These are phyloP conservation scores for Drosophila melanica DNA, from an alignment of 1,140 invertebrate genomes.

Conservation along the genomic window DNA sequence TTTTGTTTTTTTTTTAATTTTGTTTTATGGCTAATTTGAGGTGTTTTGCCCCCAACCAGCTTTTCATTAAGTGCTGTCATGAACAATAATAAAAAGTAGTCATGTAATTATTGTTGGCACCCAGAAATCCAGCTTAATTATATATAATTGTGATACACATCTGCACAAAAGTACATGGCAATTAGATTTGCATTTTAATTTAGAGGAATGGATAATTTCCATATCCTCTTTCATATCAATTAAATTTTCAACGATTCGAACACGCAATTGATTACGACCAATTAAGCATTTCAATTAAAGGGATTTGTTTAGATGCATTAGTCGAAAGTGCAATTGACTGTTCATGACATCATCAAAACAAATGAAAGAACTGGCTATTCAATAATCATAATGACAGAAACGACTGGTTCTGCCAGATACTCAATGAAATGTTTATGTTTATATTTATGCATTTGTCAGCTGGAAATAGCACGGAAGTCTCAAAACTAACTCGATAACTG, in stretches of 20 bases:
- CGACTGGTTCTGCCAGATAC: background rate
- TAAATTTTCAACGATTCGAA: constrained; percentile 5
- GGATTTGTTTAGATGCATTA: constrained; percentile 33
- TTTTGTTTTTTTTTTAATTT: background rate
- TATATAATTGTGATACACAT: constrained; percentile 13
- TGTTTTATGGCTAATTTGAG: background rate
- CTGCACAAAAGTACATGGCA: constrained; percentile 18
- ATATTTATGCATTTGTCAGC: no score
- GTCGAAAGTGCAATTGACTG: constrained; percentile 20
- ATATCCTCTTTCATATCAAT: constrained; percentile 6
- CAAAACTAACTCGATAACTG: background rate
- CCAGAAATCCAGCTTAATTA: constrained; percentile 25
- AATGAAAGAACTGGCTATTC: background rate
- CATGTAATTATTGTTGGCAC: constrained; percentile 5
- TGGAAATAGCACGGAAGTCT: no score
- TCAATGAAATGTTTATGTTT: background rate
- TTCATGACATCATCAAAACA: constrained; percentile 17
- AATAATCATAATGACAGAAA: background rate
- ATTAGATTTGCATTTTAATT: constrained; percentile 16
- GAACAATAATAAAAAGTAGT: constrained; percentile 20
- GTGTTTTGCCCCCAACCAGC: background rate
- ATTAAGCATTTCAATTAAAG: constrained; percentile 58
- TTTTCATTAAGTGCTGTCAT: constrained; percentile 26
- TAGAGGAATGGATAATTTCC: constrained; percentile 12
- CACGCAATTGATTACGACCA: constrained; percentile 48